phyloP scores from a whole-genome alignment of 1,140 invertebrate genomes.

The Nasonia longicornis region DNA sequence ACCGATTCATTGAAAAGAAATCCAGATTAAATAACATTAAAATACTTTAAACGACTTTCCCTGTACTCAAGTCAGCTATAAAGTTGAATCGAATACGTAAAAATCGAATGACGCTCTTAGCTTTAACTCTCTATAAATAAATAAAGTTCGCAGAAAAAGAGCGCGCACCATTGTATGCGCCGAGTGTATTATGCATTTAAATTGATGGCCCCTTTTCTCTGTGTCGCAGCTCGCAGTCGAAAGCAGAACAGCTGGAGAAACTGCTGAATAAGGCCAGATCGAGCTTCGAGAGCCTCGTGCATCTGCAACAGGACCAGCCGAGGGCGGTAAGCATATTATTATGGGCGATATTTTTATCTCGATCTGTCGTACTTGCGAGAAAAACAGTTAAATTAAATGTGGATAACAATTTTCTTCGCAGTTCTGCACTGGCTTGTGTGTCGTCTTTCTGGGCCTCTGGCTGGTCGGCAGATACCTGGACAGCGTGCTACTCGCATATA shows the following conservation, averaged over 20 bases:
- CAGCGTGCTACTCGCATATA: slow-evolving; percentile 57
- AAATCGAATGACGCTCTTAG: too few species aligned
- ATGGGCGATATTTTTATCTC: neutral
- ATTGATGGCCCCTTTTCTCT: slow-evolving; percentile 20
- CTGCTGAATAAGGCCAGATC: slow-evolving; percentile 56
- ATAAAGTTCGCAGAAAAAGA: too few species aligned
- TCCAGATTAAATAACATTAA: too few species aligned
- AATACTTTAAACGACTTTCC: too few species aligned
- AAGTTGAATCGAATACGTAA: too few species aligned
- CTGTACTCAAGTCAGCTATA: too few species aligned
- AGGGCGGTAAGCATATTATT: slow-evolving; percentile 56
- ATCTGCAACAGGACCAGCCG: slow-evolving; percentile 61
- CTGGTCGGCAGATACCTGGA: slow-evolving; percentile 58
- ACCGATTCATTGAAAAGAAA: too few species aligned
- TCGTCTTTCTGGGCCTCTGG: slow-evolving; percentile 59
- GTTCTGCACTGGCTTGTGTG: slow-evolving; percentile 60
- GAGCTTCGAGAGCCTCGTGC: slow-evolving; percentile 51
- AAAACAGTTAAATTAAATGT: neutral
- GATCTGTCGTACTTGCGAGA: neutral
- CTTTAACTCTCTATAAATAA: too few species aligned
- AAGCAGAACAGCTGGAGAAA: slow-evolving; percentile 57
- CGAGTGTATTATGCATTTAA: neutral
- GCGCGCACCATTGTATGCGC: neutral
- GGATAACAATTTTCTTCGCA: slow-evolving; percentile 45
- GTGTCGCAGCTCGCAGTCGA: slow-evolving; percentile 55